These are phyloP conservation scores for Melopsittacus undulatus DNA, from an alignment of 2,797 vertebrate species.

Conservation along the genomic window DNA sequence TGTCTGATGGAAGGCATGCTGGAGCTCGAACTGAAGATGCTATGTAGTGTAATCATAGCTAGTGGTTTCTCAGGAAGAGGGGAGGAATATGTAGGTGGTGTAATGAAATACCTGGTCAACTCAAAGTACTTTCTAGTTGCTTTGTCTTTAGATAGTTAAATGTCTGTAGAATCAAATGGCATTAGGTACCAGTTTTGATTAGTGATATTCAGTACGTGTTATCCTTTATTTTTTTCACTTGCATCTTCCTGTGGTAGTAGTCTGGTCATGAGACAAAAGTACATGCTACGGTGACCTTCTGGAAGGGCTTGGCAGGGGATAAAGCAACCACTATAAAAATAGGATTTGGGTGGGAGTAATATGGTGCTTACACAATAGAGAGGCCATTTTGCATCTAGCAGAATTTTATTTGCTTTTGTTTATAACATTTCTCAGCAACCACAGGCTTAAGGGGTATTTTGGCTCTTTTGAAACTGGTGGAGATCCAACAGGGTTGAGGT, in stretches of 20 bases:
- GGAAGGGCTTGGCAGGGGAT: neutral
- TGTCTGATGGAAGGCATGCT: neutral
- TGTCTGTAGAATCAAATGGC: neutral
- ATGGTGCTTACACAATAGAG: neutral
- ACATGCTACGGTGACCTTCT: neutral
- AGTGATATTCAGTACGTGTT: neutral
- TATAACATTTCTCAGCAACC: neutral
- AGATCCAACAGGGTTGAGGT: neutral
- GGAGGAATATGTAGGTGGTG: neutral
- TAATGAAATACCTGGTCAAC: neutral
- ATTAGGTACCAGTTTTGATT: neutral
- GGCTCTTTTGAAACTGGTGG: neutral
- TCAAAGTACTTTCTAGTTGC: neutral
- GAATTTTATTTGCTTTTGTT: neutral
- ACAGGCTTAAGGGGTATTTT: neutral
- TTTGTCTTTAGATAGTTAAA: neutral
- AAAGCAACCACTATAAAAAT: neutral
- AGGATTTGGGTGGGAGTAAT: neutral
- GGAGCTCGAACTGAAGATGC: neutral
- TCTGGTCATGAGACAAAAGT: neutral
- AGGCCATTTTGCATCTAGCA: neutral
- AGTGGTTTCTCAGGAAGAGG: neutral
- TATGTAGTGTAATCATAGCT: neutral
- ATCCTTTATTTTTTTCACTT: neutral
- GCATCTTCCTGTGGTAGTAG: accelerated